Percentiles rank a stretch among this genome's conserved stretches.
These are phyloP conservation scores for Plagodis pulveraria DNA, from an alignment of 2,888 invertebrate genomes.

Conservation along the genomic window DNA sequence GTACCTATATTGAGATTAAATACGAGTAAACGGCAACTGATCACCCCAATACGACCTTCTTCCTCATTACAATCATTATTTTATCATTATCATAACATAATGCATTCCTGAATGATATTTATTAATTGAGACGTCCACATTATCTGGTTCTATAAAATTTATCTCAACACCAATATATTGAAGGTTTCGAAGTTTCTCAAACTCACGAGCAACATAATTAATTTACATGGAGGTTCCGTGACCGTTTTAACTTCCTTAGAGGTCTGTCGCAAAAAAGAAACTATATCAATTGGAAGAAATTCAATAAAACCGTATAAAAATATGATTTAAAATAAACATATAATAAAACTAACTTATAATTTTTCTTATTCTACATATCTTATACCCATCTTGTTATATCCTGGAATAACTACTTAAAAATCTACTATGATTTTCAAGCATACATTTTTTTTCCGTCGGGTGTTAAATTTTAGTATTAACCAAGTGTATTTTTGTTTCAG, in stretches of 20 bases:
- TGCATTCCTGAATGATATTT: constrained; percentile 27
- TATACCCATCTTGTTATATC: too few relatives aligned
- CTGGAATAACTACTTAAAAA: too few relatives aligned
- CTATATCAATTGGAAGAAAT: too few relatives aligned
- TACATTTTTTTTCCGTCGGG: too few relatives aligned
- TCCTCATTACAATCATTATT: neutral
- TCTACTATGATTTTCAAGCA: too few relatives aligned
- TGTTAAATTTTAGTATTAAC: too few relatives aligned
- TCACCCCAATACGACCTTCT: neutral
- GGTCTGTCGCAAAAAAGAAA: constrained; percentile 8
- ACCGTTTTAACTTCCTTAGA: constrained; percentile 20
- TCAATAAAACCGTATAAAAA: neutral
- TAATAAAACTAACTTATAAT: too few relatives aligned
- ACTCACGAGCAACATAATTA: constrained; percentile 23
- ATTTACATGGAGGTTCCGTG: constrained; percentile 31
- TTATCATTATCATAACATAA: constrained; percentile 5
- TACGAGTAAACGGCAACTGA: too few relatives aligned
- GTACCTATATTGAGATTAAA: too few relatives aligned
- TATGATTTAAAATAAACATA: too few relatives aligned
- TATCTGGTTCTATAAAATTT: constrained; percentile 26
- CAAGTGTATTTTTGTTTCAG: too few relatives aligned
- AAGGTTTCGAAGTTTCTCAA: constrained; percentile 21
- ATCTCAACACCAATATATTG: constrained; percentile 31
- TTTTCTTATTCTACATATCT: too few relatives aligned
- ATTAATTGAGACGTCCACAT: constrained; percentile 29